Conservation (phyloP, 2,113 vertebrate species). For the Bujurquina vittata region DNA sequence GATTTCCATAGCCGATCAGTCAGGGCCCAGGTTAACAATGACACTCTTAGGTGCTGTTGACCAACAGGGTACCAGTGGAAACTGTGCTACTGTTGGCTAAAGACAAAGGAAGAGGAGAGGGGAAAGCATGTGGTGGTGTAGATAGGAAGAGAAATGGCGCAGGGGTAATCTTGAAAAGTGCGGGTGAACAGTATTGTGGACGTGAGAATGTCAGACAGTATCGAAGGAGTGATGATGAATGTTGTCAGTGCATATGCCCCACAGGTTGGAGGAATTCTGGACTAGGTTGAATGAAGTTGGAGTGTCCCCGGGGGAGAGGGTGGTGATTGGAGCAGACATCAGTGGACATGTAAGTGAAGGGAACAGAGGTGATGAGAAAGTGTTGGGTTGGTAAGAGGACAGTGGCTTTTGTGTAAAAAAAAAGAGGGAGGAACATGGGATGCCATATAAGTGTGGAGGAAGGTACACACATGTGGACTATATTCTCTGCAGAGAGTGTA, state of each 20-base stretch:
- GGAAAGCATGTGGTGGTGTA: background rate
- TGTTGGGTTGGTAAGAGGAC: background rate
- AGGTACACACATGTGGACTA: background rate
- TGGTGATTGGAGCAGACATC: background rate
- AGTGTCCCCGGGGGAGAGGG: background rate
- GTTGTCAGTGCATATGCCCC: background rate
- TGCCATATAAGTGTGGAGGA: background rate
- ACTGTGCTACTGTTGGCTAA: background rate
- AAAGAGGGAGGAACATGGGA: background rate
- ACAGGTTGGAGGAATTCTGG: background rate
- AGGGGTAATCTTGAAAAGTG: background rate
- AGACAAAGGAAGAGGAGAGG: background rate
- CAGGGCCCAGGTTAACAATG: background rate
- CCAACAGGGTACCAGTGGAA: background rate
- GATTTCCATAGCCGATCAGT: background rate
- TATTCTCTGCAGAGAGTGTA: background rate
- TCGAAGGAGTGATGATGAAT: background rate
- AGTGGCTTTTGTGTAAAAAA: too few relatives aligned
- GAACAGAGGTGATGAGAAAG: background rate
- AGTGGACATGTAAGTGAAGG: background rate
- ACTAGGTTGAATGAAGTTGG: too few relatives aligned
- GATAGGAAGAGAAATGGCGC: background rate
- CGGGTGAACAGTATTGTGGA: background rate
- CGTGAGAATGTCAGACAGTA: background rate
- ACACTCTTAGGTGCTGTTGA: background rate